Base-by-base conservation (phyloP, 2,888 invertebrate genomes). In the Parascotia fuliginaria region DNA sequence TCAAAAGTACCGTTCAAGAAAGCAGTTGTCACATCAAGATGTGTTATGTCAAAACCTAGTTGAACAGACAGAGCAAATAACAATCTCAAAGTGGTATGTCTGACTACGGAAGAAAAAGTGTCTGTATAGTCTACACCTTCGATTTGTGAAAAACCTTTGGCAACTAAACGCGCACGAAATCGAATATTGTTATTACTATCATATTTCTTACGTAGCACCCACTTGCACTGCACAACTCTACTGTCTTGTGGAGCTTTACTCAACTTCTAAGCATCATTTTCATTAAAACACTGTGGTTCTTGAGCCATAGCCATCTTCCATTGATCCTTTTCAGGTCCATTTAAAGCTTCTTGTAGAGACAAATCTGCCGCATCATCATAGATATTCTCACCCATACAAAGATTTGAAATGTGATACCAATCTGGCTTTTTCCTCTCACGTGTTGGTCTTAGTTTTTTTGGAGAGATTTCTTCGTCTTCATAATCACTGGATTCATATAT, bases 131-230 rank as follows among this genome's bases (percentile, higher is more conserved):
- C 48, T 24, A 48, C n/a, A 32, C 42, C 42, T 16, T 37, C 11
- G 12, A 32, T 32, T 32, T 50, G 24, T 1, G 22, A 40, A 9
- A 39, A 44, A 6, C 43, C 40, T 11, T 50, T 44, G 0, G 39
- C 40, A 1, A 43, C 36, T 27, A 44, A 9, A 0, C 44, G 5
- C 1, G 40, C 50, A 5, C 43, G 16, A 36, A 28, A 36, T 2
- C 40, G 19, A 9, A 42, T 9, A n/a, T 14, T 42, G 3, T 28
- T 38, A n/a, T 37, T 24, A 42, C 33, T 39, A 2, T 48, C 28
- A 1, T 12, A 28, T 24, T 48, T 42, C 15, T 38, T 48, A 49
- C 40, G n/a, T 0, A 55, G 16, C 24, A 55, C 49, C 50, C 50
- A 41, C 14, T 32, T 41, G 13, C 41, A 41, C 22, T 32, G 12